Conservation (phyloP, 2,797 vertebrate genomes). For the Melanogrammus aeglefinus region DNA sequence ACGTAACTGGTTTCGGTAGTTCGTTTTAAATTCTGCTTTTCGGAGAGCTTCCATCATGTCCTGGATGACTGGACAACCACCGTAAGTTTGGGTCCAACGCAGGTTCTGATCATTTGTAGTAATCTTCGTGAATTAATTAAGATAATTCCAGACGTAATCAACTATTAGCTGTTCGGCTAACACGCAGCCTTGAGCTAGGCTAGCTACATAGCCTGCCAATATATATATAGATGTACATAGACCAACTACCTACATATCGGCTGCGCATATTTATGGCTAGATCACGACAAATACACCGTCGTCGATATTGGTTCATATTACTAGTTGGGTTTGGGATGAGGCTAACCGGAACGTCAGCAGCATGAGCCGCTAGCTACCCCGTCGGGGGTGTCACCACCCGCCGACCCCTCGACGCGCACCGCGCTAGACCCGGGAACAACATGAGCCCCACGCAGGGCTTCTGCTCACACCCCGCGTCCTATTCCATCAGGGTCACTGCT, state of each 20-base stretch:
- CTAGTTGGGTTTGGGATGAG: too few relatives aligned
- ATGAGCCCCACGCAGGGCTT: too few relatives aligned
- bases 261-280: neutral
- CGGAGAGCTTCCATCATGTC: slow-evolving; percentile 63
- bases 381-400: neutral
- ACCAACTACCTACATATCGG: neutral
- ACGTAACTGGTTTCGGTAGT: neutral
- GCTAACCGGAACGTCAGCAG: neutral
- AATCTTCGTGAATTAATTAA: neutral
- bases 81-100: slow-evolving; percentile 59
- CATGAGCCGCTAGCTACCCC: neutral
- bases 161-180: neutral
- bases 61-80: slow-evolving; percentile 75
- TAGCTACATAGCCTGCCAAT: neutral
- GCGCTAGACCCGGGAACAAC: too few relatives aligned
- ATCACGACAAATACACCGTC: neutral
- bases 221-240: too few relatives aligned
- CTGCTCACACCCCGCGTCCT: neutral
- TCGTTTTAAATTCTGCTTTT: slow-evolving; percentile 15
- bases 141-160: neutral
- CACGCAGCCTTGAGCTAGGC: neutral
- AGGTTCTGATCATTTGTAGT: neutral
- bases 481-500: neutral
- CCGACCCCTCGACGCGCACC: too few relatives aligned
- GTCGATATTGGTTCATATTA: neutral